Evolutionary conservation across 2,797 vertebrate genomes (phyloP).

Genomic region (Ceyx erithaca): DNA sequence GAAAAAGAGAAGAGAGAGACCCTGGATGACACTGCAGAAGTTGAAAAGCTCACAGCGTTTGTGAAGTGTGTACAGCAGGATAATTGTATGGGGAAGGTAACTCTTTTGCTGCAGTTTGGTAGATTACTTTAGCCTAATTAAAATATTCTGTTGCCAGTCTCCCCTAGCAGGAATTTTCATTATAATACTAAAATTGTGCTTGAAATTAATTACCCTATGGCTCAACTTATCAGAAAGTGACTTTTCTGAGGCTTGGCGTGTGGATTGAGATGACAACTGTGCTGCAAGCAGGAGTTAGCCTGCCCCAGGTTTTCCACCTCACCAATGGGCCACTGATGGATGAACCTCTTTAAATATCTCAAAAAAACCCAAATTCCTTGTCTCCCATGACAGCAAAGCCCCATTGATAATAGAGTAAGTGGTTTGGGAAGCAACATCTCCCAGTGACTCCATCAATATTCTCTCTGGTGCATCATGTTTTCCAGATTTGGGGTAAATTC

Average conservation of each 20-base stretch:
- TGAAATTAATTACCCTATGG: neutral
- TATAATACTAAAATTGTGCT: neutral
- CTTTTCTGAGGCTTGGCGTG: neutral
- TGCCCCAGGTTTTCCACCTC: neutral
- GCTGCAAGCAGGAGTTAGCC: neutral
- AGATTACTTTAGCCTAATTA: neutral
- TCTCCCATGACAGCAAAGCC: neutral
- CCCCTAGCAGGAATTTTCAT: neutral
- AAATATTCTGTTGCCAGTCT: neutral
- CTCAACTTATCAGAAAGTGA: neutral
- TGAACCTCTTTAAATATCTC: neutral
- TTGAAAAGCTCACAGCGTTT: neutral
- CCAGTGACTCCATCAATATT: neutral
- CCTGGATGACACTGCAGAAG: neutral
- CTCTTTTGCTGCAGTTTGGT: neutral
- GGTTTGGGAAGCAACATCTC: neutral
- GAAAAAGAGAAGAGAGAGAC: neutral
- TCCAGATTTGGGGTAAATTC: neutral
- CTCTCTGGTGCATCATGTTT: neutral
- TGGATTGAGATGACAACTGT: neutral
- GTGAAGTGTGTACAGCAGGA: neutral
- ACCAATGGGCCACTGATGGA: neutral
- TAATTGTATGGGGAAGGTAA: neutral
- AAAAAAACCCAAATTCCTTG: neutral
- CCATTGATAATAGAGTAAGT: accelerated